Conservation (phyloP, 2,797 vertebrate species). For the Gobio occitaniae region DNA sequence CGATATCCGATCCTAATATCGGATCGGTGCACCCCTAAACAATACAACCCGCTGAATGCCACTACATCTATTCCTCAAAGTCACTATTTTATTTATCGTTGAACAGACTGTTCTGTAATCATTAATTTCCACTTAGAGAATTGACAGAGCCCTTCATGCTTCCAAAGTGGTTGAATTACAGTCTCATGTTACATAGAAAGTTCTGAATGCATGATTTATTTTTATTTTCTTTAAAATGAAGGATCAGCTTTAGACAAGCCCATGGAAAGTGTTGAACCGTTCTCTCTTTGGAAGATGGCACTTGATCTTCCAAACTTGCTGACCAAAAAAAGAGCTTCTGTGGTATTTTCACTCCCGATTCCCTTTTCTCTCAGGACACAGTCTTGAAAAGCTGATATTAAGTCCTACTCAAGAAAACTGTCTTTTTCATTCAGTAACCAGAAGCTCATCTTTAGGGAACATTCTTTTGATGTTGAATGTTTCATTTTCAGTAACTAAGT, state of each 20-base stretch:
- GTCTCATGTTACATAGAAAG: slow-evolving; percentile 1
- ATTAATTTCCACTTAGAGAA: background rate
- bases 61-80: background rate
- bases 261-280: slow-evolving; percentile 9
- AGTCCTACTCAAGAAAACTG: slow-evolving; percentile 11
- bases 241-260: background rate
- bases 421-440: slow-evolving; percentile 38
- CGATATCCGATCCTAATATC: no score
- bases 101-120: background rate
- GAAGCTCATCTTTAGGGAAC: slow-evolving; percentile 8
- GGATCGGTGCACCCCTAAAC: no score
- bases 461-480: slow-evolving; percentile 41
- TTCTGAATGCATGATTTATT: background rate
- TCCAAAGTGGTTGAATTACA: background rate
- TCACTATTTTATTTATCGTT: background rate
- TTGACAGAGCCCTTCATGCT: background rate
- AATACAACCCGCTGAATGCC: background rate
- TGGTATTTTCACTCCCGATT: background rate
- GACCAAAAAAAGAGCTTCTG: slow-evolving; percentile 9
- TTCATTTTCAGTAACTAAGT: slow-evolving; percentile 45
- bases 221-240: background rate
- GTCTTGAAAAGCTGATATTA: slow-evolving; percentile 2
- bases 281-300: slow-evolving; percentile 19
- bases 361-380: background rate
- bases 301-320: slow-evolving; percentile 35